Evolutionary conservation across 2,888 invertebrate species (phyloP), one percentile per base, ranked within the genome.

Genomic region (Drosophila putrida): DNA sequence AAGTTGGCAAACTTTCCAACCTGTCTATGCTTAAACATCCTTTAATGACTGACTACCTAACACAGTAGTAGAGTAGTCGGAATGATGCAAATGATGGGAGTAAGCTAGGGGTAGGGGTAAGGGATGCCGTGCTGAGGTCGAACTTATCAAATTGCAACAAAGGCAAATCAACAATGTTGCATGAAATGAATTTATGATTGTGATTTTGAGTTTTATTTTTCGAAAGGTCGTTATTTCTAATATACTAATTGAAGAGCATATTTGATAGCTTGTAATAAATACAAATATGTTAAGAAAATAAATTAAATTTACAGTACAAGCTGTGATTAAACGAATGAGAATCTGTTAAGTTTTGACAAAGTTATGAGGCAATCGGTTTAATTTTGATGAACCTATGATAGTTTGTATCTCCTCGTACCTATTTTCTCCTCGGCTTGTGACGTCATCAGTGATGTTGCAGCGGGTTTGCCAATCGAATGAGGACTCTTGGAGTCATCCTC

Each of bases 401-500:
- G 41, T 25, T 20, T 5, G 25, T 4, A 4, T 33, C 9, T 9
- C 13, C 13, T 69, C 81, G 58, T 71, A 92, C 92, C 92, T 82
- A 90, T 84, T 89, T 92, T 92, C 74, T 92, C 92, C 65, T 90
- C 91, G 41, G 57, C 35, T 1, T 71, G 75, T 58, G 66, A 25
- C 6, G 68, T 58, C 38, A 73, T 49, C 28, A 64, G 41, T 6
- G 39, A 11, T 20, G 54, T 10, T 5, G 66, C 53, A 9, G 69
- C 59, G 31, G 82, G 87, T 71, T 91, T 91, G 36, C 89, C 91
- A 33, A 90, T 81, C 28, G 91, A 92, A 61, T 87, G 84, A 3
- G 93, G 93, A 89, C 92, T 92, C 80, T 92, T 93, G 15, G 93
- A 93, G 76, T 92, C 92, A 55, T 92, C 92, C 78, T 93, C 93